Base-by-base conservation (phyloP, 2,797 vertebrate genomes). In the Amphiprion clarkii region DNA sequence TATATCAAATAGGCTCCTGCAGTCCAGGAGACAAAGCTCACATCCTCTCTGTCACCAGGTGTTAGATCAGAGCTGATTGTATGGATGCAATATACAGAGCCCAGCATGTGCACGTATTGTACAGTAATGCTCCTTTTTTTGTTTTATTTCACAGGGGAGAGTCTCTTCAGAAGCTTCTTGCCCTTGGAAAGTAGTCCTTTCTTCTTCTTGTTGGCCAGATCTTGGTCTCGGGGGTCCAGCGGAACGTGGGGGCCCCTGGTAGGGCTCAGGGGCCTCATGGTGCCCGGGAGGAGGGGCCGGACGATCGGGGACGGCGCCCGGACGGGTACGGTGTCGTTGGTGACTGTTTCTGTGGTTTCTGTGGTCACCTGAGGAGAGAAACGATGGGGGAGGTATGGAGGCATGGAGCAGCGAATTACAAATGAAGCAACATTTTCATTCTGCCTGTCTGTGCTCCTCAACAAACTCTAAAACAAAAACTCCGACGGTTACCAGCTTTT, bases 111-210 rank as follows among this genome's bases (percentile, higher is more conserved):
- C 67, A 78, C 56, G 17, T 56, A 67, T 58, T 69, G 74, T 70
- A 87, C 78, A 71, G 67, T 67, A 49, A 61, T 69, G 49, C 33
- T 33, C 51, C 11, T 64, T 71, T 19, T 70, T 36, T 64, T 48
- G 29, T 62, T 57, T 88, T 91, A 92, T 87, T 94, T 94, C 74
- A 94, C 97, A 51, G 97, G 96, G 64, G 97, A 98, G 74, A 99
- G 97, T 93, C 95, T 98, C 95, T 98, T 97, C 86, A 99, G 96
- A 72, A 99, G 95, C 91, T 97, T 98, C 96, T 98, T 99, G 87
- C 98, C 98, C 94, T 98, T 99, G 87, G 97, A 99, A 81, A 99
- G 96, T 61, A 99, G 95, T 93, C 98, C 98, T 93, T 98, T 99
- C 95, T 98, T 99, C 96, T 98, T 99, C 95, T 96, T 99, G 92